These are phyloP conservation scores for Ochlodes sylvanus DNA, from an alignment of 2,888 invertebrate genomes.

Conservation along the genomic window DNA sequence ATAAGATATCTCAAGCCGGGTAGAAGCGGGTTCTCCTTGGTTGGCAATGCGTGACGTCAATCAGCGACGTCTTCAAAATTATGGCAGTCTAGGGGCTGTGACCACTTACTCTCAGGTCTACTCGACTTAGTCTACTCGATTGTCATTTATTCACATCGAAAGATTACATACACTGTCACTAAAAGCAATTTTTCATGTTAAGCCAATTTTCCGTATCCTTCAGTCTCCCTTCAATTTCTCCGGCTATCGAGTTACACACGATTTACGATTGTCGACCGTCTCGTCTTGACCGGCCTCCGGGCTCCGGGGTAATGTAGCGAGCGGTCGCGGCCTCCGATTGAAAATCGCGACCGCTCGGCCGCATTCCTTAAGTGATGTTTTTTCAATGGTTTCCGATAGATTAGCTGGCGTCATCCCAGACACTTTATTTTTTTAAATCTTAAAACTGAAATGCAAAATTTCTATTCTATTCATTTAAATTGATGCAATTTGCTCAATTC, in stretches of 20 bases:
- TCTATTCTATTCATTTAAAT: no score
- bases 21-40: no score
- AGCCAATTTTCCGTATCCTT: conserved; percentile 27
- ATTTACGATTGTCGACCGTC: conserved; percentile 58
- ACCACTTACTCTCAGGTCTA: no score
- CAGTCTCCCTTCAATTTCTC: conserved; percentile 24
- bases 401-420: conserved; percentile 51
- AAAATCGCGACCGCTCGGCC: conserved; percentile 55
- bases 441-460: no score
- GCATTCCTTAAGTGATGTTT: conserved; percentile 72
- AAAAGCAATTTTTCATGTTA: conserved; percentile 23
- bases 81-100: no score
- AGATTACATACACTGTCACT: background rate
- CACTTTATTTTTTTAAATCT: conserved; percentile 40
- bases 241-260: conserved; percentile 54
- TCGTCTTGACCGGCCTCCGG: conserved; percentile 57
- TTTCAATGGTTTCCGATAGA: conserved; percentile 69
- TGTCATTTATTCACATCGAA: no score
- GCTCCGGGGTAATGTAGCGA: conserved; percentile 74
- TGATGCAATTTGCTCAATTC: no score
- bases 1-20: no score
- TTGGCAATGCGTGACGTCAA: no score
- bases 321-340: conserved; percentile 74
- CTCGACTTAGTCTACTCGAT: no score
- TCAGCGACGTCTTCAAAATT: no score